These are phyloP conservation scores for Petrocephalus zakoni DNA, from an alignment of 2,113 vertebrate genomes.

Conservation along the genomic window DNA sequence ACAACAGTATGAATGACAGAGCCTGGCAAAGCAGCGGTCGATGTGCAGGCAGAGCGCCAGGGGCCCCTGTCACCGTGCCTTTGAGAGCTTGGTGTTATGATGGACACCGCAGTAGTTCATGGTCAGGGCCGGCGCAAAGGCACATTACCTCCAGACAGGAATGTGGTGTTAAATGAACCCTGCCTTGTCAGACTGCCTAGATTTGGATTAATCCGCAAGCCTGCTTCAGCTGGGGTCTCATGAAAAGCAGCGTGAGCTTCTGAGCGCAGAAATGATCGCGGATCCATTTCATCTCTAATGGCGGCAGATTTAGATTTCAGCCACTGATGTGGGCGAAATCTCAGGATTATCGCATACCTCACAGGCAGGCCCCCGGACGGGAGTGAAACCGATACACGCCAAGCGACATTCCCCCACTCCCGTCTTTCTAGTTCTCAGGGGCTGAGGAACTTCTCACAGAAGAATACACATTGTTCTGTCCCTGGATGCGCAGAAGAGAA, in stretches of 20 bases:
- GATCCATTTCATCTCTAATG: slow-evolving; percentile 20
- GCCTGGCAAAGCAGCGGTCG: not conserved
- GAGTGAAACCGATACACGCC: slow-evolving; percentile 16
- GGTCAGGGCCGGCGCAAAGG: not conserved
- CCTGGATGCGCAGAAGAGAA: not conserved
- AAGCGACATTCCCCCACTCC: not conserved
- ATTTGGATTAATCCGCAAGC: not conserved
- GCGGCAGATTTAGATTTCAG: slow-evolving; percentile 17
- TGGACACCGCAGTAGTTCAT: not conserved
- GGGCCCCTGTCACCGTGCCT: not conserved
- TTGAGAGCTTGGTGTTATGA: not conserved
- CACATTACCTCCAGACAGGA: not conserved
- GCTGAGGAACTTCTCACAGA: not conserved
- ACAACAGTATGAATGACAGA: not conserved
- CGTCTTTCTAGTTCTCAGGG: not conserved
- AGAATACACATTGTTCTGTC: not conserved
- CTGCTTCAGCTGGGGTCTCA: not conserved
- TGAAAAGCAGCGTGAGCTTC: not conserved
- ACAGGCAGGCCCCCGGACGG: not conserved
- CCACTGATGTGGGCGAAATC: slow-evolving; percentile 10
- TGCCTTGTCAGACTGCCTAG: not conserved
- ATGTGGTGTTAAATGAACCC: slow-evolving; percentile 4
- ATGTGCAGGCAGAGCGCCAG: not conserved
- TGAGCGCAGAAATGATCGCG: not conserved
- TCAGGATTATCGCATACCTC: slow-evolving; percentile 19